phyloP scores from a whole-genome alignment of 2,113 vertebrate genomes.

The Coreoperca whiteheadi region DNA sequence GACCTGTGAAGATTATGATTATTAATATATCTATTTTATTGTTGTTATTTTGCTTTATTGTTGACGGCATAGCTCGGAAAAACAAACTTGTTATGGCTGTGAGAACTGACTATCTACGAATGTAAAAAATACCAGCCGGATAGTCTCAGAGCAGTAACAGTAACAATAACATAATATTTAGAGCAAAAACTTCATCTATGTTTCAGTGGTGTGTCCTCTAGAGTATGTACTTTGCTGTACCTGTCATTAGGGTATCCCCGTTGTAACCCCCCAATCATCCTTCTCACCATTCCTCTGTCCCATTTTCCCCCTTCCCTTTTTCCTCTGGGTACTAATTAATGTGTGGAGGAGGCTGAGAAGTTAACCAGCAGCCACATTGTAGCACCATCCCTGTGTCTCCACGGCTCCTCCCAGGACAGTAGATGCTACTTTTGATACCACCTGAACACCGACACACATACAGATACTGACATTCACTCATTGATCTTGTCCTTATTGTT shows the following conservation, averaged over 20 bases:
- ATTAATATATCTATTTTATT: neutral
- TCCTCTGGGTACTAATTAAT: conserved; percentile 82
- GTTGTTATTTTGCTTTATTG: neutral
- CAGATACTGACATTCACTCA: conserved; percentile 14
- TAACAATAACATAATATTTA: conserved; percentile 31
- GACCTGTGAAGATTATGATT: neutral
- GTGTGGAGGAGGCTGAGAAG: conserved; percentile 61
- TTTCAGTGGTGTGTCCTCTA: conserved; percentile 32
- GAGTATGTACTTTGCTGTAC: conserved; percentile 27
- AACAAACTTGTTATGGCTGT: conserved; percentile 16
- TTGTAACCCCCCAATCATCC: conserved; percentile 51
- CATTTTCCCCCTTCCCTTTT: conserved; percentile 46
- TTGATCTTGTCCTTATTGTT: neutral
- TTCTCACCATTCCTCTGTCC: conserved; percentile 38
- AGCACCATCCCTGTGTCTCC: conserved; percentile 49
- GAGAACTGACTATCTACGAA: conserved; percentile 1
- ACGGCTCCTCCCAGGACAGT: conserved; percentile 57
- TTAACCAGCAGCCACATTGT: conserved; percentile 44
- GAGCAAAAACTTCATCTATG: conserved; percentile 16
- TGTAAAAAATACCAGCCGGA: neutral
- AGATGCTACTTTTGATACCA: conserved; percentile 41
- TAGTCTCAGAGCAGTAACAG: conserved; percentile 16
- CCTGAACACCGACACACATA: conserved; percentile 23
- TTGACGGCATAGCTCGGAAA: neutral
- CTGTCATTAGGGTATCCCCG: conserved; percentile 57